Conservation (phyloP, 92 coral and sea anemone genomes). For the Heteractis magnifica region DNA sequence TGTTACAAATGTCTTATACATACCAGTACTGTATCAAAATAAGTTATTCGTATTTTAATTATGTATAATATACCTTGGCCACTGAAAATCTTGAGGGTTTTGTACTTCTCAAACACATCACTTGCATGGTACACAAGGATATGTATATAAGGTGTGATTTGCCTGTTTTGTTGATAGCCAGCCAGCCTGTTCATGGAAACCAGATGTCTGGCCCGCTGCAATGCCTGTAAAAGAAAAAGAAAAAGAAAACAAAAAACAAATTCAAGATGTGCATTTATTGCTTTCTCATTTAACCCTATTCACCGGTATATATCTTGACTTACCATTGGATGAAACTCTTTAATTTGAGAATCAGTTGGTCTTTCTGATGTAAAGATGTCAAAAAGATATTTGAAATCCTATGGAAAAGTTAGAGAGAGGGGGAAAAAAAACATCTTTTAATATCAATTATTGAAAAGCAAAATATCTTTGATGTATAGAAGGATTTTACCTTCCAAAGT, state of each 20-base stretch:
- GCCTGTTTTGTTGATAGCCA: background rate
- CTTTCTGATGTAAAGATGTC: background rate
- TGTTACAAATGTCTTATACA: background rate
- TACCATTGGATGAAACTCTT: slow-evolving; percentile 2
- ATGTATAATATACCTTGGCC: slow-evolving; percentile 1
- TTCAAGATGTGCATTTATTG: too few species aligned
- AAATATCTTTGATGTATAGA: too few species aligned
- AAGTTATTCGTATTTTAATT: background rate
- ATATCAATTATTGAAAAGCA: too few species aligned
- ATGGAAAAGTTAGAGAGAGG: background rate
- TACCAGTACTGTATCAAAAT: background rate
- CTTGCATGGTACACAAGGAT: slow-evolving; percentile 2
- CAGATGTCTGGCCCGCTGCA: background rate
- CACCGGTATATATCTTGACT: background rate
- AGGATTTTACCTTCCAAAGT: slow-evolving; percentile 25
- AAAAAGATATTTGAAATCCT: background rate
- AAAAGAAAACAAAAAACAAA: background rate
- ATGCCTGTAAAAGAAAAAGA: background rate
- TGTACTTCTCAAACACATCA: background rate
- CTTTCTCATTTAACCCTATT: background rate
- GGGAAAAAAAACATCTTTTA: background rate
- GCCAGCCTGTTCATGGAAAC: slow-evolving; percentile 4
- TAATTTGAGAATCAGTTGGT: background rate
- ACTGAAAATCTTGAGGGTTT: background rate
- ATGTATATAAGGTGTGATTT: slow-evolving; percentile 6